Base-by-base conservation (phyloP, 2,888 invertebrate species). In the Diaperis boleti region DNA sequence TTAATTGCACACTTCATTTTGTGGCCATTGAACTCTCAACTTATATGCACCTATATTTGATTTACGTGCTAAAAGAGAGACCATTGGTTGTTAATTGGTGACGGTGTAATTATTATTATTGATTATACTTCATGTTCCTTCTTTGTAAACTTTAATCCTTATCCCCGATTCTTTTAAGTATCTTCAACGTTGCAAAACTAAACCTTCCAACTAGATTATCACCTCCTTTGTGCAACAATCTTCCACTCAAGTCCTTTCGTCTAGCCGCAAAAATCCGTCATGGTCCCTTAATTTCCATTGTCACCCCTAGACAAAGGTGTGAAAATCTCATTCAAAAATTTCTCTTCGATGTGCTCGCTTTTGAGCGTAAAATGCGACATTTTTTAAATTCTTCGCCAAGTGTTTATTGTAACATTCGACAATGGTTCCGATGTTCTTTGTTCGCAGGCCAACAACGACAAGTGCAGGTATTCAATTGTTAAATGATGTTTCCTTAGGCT, bases 281-380 rank as follows among this genome's bases (percentile, higher is more conserved):
- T 33, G 55, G 42, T 55, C 11, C 15, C 55, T 17, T 44, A 42
- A 55, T 55, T 55, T 55, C 44, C 55, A 55, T 54, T 54, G 20
- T 20, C 4, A 4, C 14, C 13, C 15, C 18, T 3, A 10, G 15
- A 47, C 50, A 50, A 54, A 55, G 44, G 55, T 55, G 55, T 17
- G 42, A 55, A 44, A 55, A 54, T 31, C 22, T 55, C 44, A 42
- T 55, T 55, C 39, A 52, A 39, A 42, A 26, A 41, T 44, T 55
- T 55, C 41, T 31, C 44, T 70, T 67, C 71, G 70, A 72, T 72
- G 39, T 39, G 14, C n/a, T 17, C 39, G 39, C 39, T 17, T 37
- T 69, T 70, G 56, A 66, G 67, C 69, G 71, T 69, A 71, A 71
- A 73, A 71, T 69, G 54, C 67, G 69, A 71, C 72, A 73, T 70